Percentiles rank a stretch among this genome's conserved stretches.
Evolutionary conservation across 2,888 invertebrate species (phyloP).

Genomic region (Lissocephala sabroskyi): DNA sequence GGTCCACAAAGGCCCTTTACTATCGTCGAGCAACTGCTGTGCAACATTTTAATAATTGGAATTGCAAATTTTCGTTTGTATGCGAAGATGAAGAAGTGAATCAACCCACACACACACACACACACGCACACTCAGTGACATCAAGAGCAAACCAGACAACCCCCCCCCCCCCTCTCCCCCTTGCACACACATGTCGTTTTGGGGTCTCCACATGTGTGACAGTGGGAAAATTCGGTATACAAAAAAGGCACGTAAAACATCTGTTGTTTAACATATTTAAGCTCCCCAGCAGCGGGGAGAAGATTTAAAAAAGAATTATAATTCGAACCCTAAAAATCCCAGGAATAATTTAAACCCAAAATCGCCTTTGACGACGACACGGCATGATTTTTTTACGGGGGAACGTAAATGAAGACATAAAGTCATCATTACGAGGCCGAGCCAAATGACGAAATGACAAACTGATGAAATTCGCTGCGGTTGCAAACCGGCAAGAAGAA

Average conservation of each 20-base stretch:
- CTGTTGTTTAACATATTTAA: slow-evolving; percentile 49
- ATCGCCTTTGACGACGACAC: slow-evolving; percentile 45
- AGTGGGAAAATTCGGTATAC: not conserved
- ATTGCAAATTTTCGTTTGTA: slow-evolving; percentile 37
- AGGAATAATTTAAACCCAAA: slow-evolving; percentile 53
- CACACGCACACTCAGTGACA: not conserved
- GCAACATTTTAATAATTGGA: slow-evolving; percentile 52
- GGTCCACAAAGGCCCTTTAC: too few relatives aligned
- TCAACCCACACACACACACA: slow-evolving; percentile 2
- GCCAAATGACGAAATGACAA: slow-evolving; percentile 38
- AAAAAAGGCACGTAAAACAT: slow-evolving; percentile 2
- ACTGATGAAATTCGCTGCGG: slow-evolving; percentile 12
- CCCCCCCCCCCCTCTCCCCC: not conserved
- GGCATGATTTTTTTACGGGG: slow-evolving; percentile 34
- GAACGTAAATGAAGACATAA: slow-evolving; percentile 59
- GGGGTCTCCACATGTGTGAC: not conserved
- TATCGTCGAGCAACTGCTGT: too few relatives aligned
- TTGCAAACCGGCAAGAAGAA: slow-evolving; percentile 31
- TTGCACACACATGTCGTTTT: not conserved
- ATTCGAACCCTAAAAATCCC: slow-evolving; percentile 26
- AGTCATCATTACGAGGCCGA: slow-evolving; percentile 45
- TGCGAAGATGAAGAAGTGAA: not conserved
- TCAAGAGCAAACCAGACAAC: too few relatives aligned
- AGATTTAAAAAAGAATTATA: slow-evolving; percentile 27
- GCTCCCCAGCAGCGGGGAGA: not conserved